Evolutionary conservation across 2,113 vertebrate genomes (phyloP), one percentile per base, ranked within the genome.

Genomic region (Tachycineta bicolor): DNA sequence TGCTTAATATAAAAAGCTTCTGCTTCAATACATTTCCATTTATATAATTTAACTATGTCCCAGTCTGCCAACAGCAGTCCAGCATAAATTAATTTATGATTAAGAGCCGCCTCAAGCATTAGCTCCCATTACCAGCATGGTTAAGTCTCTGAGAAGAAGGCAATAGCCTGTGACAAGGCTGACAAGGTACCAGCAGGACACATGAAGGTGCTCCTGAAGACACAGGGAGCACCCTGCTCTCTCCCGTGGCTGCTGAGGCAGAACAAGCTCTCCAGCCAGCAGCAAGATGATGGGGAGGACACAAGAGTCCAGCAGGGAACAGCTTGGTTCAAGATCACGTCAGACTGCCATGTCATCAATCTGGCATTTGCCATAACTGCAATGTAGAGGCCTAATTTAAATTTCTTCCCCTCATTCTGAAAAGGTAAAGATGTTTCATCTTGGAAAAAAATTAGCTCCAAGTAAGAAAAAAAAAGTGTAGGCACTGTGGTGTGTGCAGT

Each of bases 11-110:
- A 24, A 74, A 87, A 83, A 58, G 71, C 29, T 91, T 95, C 81
- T 74, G 58, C 65, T 83, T 93, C 90, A 94, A 74, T 49, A 90
- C 33, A 87, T 73, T 89, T 81, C 73, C 53, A 75, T 93, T 91
- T 85, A 60, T 74, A 82, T 5, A 5, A 65, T 74, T 90, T 55
- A 83, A 39, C 70, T 6, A 0, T 44, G 67, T 83, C 69, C 63
- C 59, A 94, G 52, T 31, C 65, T 83, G 90, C 46, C 77, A 83
- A 14, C 41, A 76, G 23, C 18, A 34, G 47, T 80, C 77, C 63
- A 94, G 91, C 59, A 88, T 29, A 64, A 94, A 93, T 90, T 50
- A 83, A 24, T 39, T 60, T 41, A 37, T 47, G 47, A 85, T 82
- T 88, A 93, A 71, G 52, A 92, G 52, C 26, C 39, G 65, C 31